Evolutionary conservation across 2,888 invertebrate genomes (phyloP).

Genomic region (Zygaena filipendulae): DNA sequence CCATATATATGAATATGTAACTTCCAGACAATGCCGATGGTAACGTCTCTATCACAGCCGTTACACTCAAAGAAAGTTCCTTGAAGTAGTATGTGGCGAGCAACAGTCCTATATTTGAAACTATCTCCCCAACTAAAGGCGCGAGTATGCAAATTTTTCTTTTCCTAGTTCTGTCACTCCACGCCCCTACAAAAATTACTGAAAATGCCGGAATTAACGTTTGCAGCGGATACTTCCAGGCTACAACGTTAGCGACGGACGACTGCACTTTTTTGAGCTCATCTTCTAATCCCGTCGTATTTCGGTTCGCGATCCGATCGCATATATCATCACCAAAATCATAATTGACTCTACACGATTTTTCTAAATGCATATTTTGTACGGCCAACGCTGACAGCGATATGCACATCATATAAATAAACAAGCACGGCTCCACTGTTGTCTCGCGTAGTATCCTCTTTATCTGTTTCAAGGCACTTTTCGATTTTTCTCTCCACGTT

Average conservation of each 20-base stretch:
- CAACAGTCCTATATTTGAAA: conserved; percentile 61
- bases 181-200: conserved; percentile 70
- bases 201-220: conserved; percentile 68
- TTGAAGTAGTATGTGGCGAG: conserved; percentile 67
- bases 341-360: conserved; percentile 66
- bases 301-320: conserved; percentile 50
- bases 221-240: conserved; percentile 70
- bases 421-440: conserved; percentile 75
- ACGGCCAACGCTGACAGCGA: conserved; percentile 72
- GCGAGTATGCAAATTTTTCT: conserved; percentile 69
- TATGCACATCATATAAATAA: conserved; percentile 73
- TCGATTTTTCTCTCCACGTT: conserved; percentile 43
- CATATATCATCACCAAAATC: conserved; percentile 62
- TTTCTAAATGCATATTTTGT: conserved; percentile 68
- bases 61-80: conserved; percentile 57
- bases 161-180: conserved; percentile 70
- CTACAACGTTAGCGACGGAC: conserved; percentile 60
- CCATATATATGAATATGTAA: conserved; percentile 69
- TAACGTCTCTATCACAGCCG: conserved; percentile 65
- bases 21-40: conserved; percentile 71
- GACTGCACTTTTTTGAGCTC: conserved; percentile 53
- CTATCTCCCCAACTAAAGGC: conserved; percentile 66
- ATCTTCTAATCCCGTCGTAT: conserved; percentile 47
- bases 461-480: conserved; percentile 39
- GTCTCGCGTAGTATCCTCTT: conserved; percentile 42